A percentile compares a stretch with the other conserved stretches of the same genome.
Evolutionary conservation across 2,113 vertebrate species (phyloP).

Genomic region (Polypterus senegalus): DNA sequence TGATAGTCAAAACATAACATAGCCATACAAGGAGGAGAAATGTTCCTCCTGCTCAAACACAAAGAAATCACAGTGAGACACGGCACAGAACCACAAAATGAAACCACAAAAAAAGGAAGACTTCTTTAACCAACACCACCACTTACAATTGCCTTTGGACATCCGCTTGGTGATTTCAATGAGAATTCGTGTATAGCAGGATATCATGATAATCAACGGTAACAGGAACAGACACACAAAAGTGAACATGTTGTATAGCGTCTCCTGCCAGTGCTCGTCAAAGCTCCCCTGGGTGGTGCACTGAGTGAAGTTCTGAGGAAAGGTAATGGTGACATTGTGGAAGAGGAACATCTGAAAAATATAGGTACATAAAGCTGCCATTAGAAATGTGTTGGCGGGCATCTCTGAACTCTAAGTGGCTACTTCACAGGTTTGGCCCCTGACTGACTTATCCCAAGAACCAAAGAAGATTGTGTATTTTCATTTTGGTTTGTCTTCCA

Average conservation of each 20-base stretch:
- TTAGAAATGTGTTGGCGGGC: too few species aligned
- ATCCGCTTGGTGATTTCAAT: slow-evolving; percentile 61
- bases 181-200: slow-evolving; percentile 58
- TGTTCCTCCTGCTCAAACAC: too few species aligned
- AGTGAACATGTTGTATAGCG: slow-evolving; percentile 64
- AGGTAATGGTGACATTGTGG: slow-evolving; percentile 57
- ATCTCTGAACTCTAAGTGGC: too few species aligned
- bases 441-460: too few species aligned
- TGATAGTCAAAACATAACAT: too few species aligned
- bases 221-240: slow-evolving; percentile 62
- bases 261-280: slow-evolving; percentile 54
- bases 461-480: too few species aligned
- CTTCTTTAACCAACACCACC: not conserved
- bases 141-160: slow-evolving; percentile 44
- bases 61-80: too few species aligned
- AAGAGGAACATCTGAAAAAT: slow-evolving; percentile 53
- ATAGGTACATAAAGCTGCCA: slow-evolving; percentile 5
- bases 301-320: slow-evolving; percentile 59
- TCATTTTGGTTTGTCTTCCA: too few species aligned
- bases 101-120: too few species aligned
- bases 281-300: slow-evolving; percentile 61
- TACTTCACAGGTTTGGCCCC: too few species aligned
- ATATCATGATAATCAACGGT: slow-evolving; percentile 61
- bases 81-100: too few species aligned
- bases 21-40: too few species aligned